Evolutionary conservation across 2,888 invertebrate species (phyloP), one percentile per base, ranked within the genome.

Genomic region (Hirtodrosophila duncani): DNA sequence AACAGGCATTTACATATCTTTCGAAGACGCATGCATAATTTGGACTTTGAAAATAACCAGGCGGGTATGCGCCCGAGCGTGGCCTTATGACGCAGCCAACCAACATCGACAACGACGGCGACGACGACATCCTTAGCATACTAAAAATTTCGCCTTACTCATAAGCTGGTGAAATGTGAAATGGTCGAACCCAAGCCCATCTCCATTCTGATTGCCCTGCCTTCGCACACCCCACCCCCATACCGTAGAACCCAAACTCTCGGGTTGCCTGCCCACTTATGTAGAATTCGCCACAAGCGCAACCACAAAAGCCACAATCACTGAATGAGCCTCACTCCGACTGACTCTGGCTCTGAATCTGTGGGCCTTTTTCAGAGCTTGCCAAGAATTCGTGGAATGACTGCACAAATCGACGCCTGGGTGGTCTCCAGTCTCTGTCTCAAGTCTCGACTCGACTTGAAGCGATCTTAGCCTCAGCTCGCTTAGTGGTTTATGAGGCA

Each of bases 351-450:
- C 21, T 34, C 20, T 13, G 8, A 21, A 11, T 30, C 21, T 13
- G 18, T 38, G 39, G 18, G 23, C n/a, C n/a, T 42, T 45, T 42
- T 33, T 37, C 33, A 37, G 61, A 60, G 61, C 65, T 61, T 64
- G 53, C 45, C 50, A 72, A 63, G 81, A 77, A 72, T 72, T 72
- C 72, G 74, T 80, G 72, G 72, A 72, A 72, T 72, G 72, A 72
- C 77, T 72, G 80, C 80, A 77, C 77, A 72, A 72, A 79, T 72
- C 64, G 77, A 30, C 50, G 61, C 78, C 55, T 72, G 72, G 72
- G 72, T 72, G 72, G 72, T 72, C 72, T 27, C 39, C 48, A n/a
- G n/a, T n/a, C n/a, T n/a, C n/a, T n/a, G n/a, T n/a, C n/a, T n/a
- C n/a, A n/a, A n/a, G n/a, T n/a, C n/a, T 33, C 39, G 10, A 20